A percentile compares a stretch with the other conserved stretches of the same genome.
phyloP scores from a whole-genome alignment of 2,888 invertebrate genomes.

The Limnephilus marmoratus region DNA sequence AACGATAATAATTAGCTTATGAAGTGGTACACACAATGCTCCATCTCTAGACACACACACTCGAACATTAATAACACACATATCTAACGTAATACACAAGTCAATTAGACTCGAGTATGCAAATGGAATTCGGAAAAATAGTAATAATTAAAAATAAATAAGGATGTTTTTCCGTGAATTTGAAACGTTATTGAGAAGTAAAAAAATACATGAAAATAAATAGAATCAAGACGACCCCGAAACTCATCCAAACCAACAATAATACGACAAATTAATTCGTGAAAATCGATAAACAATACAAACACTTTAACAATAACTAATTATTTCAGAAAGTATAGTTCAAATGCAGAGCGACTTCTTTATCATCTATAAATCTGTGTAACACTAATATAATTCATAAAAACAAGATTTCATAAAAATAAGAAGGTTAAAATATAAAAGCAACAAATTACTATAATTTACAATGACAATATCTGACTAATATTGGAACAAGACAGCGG shows the following conservation, averaged over 20 bases:
- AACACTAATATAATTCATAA: slow-evolving; percentile 43
- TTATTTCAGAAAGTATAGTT: not conserved
- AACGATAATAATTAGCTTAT: slow-evolving; percentile 51
- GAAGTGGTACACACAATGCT: slow-evolving; percentile 33
- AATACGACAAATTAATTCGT: not conserved
- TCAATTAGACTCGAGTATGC: slow-evolving; percentile 23
- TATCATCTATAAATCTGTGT: not conserved
- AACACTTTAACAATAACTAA: slow-evolving; percentile 4
- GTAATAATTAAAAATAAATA: slow-evolving; percentile 17
- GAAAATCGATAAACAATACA: not conserved
- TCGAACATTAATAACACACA: slow-evolving; percentile 53
- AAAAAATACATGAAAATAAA: slow-evolving; percentile 5
- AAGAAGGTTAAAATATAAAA: slow-evolving; percentile 18
- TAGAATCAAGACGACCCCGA: not conserved
- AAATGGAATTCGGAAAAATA: slow-evolving; percentile 32
- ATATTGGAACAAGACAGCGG: slow-evolving; percentile 7
- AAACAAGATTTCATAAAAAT: slow-evolving; percentile 29
- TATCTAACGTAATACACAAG: slow-evolving; percentile 36
- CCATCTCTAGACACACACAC: slow-evolving; percentile 47
- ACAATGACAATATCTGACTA: slow-evolving; percentile 18
- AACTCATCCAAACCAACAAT: slow-evolving; percentile 5
- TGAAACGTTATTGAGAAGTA: not conserved
- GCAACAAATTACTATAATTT: slow-evolving; percentile 19
- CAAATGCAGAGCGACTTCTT: slow-evolving; percentile 15
- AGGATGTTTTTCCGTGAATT: not conserved